Percentiles rank a stretch among this genome's conserved stretches.
These are phyloP conservation scores for Crepidodera aurea DNA, from an alignment of 2,888 invertebrate genomes.

Conservation along the genomic window DNA sequence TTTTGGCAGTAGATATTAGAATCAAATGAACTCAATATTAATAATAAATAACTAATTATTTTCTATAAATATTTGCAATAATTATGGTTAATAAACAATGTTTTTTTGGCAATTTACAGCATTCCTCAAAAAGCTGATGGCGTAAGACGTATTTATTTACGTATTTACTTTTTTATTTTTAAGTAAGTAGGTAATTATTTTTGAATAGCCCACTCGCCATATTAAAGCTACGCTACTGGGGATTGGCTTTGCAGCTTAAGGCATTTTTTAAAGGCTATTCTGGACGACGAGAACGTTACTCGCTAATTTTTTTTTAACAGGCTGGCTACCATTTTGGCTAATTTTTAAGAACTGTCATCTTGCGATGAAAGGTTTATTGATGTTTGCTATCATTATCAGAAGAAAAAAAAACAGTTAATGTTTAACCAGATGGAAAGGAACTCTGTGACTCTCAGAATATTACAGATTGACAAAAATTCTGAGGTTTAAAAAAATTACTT, in stretches of 20 bases:
- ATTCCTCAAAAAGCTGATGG: conserved; percentile 83
- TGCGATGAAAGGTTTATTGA: too few species aligned
- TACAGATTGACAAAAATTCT: too few species aligned
- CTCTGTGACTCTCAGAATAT: too few species aligned
- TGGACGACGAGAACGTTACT: too few species aligned
- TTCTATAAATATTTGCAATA: background rate
- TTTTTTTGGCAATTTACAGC: conserved; percentile 65
- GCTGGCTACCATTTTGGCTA: too few species aligned
- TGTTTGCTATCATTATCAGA: too few species aligned
- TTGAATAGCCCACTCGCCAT: conserved; percentile 40
- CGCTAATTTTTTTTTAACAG: too few species aligned
- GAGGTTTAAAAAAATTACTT: too few species aligned
- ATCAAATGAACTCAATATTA: background rate
- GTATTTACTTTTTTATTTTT: conserved; percentile 50
- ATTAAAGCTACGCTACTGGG: conserved; percentile 33
- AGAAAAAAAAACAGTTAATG: too few species aligned
- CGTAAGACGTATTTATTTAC: conserved; percentile 59
- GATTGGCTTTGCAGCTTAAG: conserved; percentile 21
- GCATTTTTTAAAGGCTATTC: too few species aligned
- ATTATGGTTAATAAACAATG: background rate
- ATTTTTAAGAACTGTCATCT: too few species aligned
- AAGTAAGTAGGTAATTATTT: conserved; percentile 54
- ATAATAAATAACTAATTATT: background rate
- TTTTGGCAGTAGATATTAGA: background rate
- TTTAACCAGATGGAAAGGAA: too few species aligned